A percentile compares a stretch with the other conserved stretches of the same genome.
Evolutionary conservation across 2,888 invertebrate species (phyloP).

Genomic region (Drosophila maculinotata): DNA sequence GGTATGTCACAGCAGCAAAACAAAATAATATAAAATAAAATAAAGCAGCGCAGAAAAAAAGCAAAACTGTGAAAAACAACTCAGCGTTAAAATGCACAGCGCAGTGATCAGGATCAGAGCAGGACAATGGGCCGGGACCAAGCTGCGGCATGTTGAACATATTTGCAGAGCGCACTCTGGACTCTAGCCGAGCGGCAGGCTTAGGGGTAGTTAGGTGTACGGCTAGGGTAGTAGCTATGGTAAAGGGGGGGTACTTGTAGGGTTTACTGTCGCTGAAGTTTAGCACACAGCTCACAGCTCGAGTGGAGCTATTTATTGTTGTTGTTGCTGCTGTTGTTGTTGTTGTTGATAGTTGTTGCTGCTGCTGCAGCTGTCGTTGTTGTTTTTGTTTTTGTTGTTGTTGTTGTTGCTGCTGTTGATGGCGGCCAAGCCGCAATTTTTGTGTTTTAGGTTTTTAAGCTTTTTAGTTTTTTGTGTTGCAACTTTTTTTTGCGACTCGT

Average conservation of each 20-base stretch:
- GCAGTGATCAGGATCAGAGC: slow-evolving; percentile 74
- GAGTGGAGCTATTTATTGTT: slow-evolving; percentile 57
- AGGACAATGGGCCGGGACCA: slow-evolving; percentile 67
- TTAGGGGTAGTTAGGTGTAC: slow-evolving; percentile 15
- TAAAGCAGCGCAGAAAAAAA: slow-evolving; percentile 6
- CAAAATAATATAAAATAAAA: slow-evolving; percentile 30
- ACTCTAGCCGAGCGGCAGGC: slow-evolving; percentile 32
- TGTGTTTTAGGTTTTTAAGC: slow-evolving; percentile 77
- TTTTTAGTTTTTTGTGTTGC: slow-evolving; percentile 50
- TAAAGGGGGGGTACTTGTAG: slow-evolving; percentile 26
- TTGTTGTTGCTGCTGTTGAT: slow-evolving; percentile 51
- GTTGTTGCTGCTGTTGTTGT: slow-evolving; percentile 17
- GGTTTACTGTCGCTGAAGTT: slow-evolving; percentile 71
- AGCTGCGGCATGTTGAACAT: slow-evolving; percentile 77
- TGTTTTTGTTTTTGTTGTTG: slow-evolving; percentile 26
- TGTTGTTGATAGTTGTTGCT: slow-evolving; percentile 25
- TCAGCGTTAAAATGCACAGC: slow-evolving; percentile 77
- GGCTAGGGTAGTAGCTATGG: neutral
- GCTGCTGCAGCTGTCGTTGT: slow-evolving; percentile 51
- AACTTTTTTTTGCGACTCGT: slow-evolving; percentile 35
- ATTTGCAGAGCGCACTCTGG: slow-evolving; percentile 67
- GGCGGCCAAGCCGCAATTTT: slow-evolving; percentile 71
- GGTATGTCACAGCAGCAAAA: slow-evolving; percentile 18
- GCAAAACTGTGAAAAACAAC: slow-evolving; percentile 55
- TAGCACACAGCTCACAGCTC: slow-evolving; percentile 62